Conservation (phyloP, 2,113 vertebrate genomes). For the Meleagris gallopavo region DNA sequence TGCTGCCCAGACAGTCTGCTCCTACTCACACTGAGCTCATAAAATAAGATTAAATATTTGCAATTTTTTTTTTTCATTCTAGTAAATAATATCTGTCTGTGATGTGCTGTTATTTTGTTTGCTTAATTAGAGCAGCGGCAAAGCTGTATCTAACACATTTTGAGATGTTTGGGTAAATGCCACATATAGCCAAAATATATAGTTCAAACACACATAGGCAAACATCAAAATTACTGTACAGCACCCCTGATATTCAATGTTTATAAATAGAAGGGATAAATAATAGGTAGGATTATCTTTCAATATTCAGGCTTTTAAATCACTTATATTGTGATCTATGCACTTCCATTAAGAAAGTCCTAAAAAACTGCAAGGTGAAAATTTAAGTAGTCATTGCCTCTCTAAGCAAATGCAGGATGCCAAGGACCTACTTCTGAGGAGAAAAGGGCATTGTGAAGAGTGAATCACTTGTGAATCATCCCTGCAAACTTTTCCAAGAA, state of each 20-base stretch:
- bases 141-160: not conserved
- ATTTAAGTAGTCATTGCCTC: not conserved
- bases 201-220: not conserved
- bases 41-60: not conserved
- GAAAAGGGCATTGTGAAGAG: constrained; percentile 17
- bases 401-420: not conserved
- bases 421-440: constrained; percentile 5
- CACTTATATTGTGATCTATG: not conserved
- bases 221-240: not conserved
- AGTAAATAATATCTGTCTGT: not conserved
- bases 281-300: not conserved
- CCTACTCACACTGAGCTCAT: not conserved
- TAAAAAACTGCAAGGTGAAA: not conserved
- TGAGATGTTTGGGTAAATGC: not conserved
- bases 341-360: not conserved
- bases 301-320: not conserved
- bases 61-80: not conserved
- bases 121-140: constrained; percentile 2
- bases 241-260: not conserved
- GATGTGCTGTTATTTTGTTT: not conserved
- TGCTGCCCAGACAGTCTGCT: not conserved
- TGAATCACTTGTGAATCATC: constrained; percentile 66
- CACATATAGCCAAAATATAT: fast-evolving
- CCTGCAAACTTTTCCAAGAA: constrained; percentile 57
- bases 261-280: not conserved